Base-by-base conservation (phyloP, 2,113 vertebrate species). In the Labeo catla region DNA sequence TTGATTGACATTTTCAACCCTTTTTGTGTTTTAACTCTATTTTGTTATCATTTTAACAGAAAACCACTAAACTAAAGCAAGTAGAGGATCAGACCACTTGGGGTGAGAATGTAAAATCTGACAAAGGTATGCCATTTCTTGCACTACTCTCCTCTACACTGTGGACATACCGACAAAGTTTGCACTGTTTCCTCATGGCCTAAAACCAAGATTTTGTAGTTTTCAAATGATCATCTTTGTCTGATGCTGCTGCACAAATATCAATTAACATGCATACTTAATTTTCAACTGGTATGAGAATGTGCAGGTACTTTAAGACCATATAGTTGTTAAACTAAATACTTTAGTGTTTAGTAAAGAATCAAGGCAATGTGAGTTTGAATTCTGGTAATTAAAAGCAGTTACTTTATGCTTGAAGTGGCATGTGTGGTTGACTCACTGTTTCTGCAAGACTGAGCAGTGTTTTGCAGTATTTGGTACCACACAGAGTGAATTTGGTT, bases 401-500 rank as follows among this genome's bases (percentile, higher is more conserved):
- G 13, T 66, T 50, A 16, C 4, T 23, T 57, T 2, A 61, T 79
- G 6, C 54, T 73, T 72, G 11, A 16, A 50, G 19, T 39, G 52
- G 10, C 45, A 9, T 54, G 52, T 88, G 90, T 91, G 91, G 89
- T 87, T 63, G 16, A 63, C 39, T 76, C 15, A 54, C 5, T 15
- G 68, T 89, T 89, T 92, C 93, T 96, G 93, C 94, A 90, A 87
- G 94, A 93, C 93, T 92, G 88, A 95, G 94, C 88, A 74, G 86
- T 96, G 92, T 93, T 88, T 72, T 95, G 95, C 93, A 93, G 86
- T 93, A 74, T 0, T 59, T 76, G 89, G 90, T 92, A 93, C 94
- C 96, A 97, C 96, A 23, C 83, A 99, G 86, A 98, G 93, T 50
- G 95, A 96, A 88, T 66, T 90, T 96, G 98, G 98, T 94, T 95